A percentile compares a stretch with the other conserved stretches of the same genome.
Evolutionary conservation across 1,140 invertebrate genomes (phyloP).

Genomic region (Stegodyphus mimosarum): DNA sequence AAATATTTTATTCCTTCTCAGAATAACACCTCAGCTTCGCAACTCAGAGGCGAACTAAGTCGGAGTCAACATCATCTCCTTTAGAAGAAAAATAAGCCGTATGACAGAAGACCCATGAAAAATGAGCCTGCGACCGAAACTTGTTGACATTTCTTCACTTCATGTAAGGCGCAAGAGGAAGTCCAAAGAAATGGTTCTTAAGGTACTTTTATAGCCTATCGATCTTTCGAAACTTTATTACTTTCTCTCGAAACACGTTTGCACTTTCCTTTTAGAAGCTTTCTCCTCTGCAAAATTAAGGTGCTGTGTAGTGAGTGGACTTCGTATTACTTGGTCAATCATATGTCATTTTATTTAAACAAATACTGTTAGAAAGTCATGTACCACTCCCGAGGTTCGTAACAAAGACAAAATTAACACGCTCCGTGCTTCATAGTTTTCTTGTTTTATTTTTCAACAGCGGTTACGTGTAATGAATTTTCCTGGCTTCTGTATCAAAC

Average conservation of each 20-base stretch:
- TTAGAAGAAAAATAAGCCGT: conserved; percentile 52
- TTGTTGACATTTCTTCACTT: conserved; percentile 57
- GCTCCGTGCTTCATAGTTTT: no score
- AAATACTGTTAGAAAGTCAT: no score
- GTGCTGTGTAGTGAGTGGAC: no score
- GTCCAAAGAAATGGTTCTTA: conserved; percentile 56
- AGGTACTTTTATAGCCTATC: conserved; percentile 57
- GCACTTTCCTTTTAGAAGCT: background rate
- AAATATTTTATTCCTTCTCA: conserved; percentile 51
- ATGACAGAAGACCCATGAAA: conserved; percentile 55
- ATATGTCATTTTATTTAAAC: no score
- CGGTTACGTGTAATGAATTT: no score
- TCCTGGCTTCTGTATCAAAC: no score
- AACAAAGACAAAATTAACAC: no score
- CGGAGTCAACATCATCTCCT: conserved; percentile 43
- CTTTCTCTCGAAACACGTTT: conserved; percentile 42
- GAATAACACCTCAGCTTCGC: conserved; percentile 26
- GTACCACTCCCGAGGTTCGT: no score
- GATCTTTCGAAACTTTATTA: conserved; percentile 53
- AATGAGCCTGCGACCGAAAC: conserved; percentile 48
- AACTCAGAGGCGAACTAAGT: conserved; percentile 26
- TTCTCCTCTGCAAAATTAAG: background rate
- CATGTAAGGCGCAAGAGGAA: conserved; percentile 51
- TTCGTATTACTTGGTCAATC: no score
- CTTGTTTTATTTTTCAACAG: no score